phyloP scores from a whole-genome alignment of 2,113 vertebrate genomes.

The Atherinomorus stipes region DNA sequence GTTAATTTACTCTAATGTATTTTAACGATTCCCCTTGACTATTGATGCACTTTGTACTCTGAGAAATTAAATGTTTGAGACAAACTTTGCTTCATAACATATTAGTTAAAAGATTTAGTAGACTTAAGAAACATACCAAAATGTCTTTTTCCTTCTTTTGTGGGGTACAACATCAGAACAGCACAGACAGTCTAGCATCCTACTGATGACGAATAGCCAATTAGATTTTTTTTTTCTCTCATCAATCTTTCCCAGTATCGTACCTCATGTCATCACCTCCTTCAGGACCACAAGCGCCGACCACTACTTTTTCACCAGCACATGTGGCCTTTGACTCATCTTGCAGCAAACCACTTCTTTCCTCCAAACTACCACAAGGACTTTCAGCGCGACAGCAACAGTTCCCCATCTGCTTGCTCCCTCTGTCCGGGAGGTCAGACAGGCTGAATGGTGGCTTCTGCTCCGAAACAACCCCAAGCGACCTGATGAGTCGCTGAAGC shows the following conservation, averaged over 20 bases:
- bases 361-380: conserved; percentile 71
- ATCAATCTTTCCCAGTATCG: background rate
- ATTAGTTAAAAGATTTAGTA: background rate
- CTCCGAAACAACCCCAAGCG: conserved; percentile 24
- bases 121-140: background rate
- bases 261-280: conserved; percentile 52
- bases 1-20: background rate
- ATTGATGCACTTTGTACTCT: too few relatives aligned
- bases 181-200: too few relatives aligned
- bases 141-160: background rate
- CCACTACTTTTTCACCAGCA: conserved; percentile 10
- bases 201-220: background rate
- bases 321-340: conserved; percentile 48
- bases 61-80: too few relatives aligned
- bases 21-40: background rate
- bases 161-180: too few relatives aligned
- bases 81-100: background rate
- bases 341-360: conserved; percentile 71
- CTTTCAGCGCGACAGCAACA: conserved; percentile 65
- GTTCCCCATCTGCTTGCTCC: conserved; percentile 78
- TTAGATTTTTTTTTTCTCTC: too few relatives aligned
- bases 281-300: conserved; percentile 34
- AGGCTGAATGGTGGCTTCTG: conserved; percentile 28
- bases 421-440: conserved; percentile 40
- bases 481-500: conserved; percentile 41